These are phyloP conservation scores for Craniophora ligustri DNA, from an alignment of 2,888 invertebrate genomes.

Conservation along the genomic window DNA sequence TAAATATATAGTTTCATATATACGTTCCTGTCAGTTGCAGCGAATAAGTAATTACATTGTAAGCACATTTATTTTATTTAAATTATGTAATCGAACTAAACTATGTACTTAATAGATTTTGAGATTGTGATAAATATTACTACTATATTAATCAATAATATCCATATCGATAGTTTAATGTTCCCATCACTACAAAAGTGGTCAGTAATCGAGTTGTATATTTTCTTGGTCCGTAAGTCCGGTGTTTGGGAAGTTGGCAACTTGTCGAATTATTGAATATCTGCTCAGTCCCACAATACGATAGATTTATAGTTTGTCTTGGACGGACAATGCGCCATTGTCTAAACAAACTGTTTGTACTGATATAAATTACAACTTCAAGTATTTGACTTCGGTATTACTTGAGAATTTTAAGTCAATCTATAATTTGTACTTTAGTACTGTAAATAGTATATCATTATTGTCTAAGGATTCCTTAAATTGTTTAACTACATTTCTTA, in stretches of 20 bases:
- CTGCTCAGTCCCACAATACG: conserved; percentile 53
- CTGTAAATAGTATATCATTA: neutral
- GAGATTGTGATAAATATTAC: no score
- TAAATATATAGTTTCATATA: no score
- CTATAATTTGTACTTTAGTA: conserved; percentile 18
- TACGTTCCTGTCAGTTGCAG: no score
- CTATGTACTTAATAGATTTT: no score
- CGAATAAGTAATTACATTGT: no score
- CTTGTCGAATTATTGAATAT: conserved; percentile 83
- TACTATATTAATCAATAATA: neutral
- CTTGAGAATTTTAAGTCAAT: conserved; percentile 39
- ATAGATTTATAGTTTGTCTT: conserved; percentile 83
- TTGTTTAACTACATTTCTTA: no score
- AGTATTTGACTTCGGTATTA: conserved; percentile 51
- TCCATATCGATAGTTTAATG: conserved; percentile 23
- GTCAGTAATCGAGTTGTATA: conserved; percentile 77
- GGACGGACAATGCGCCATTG: conserved; percentile 67
- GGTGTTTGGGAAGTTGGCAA: conserved; percentile 80
- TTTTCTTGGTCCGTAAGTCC: conserved; percentile 87
- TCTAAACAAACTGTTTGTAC: conserved; percentile 52
- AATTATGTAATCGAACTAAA: no score
- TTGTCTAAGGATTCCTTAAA: no score
- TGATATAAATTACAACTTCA: conserved; percentile 53
- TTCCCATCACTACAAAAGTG: conserved; percentile 56
- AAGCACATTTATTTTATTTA: no score